These are phyloP conservation scores for Andrena flavipes DNA, from an alignment of 2,888 invertebrate genomes.

Conservation along the genomic window DNA sequence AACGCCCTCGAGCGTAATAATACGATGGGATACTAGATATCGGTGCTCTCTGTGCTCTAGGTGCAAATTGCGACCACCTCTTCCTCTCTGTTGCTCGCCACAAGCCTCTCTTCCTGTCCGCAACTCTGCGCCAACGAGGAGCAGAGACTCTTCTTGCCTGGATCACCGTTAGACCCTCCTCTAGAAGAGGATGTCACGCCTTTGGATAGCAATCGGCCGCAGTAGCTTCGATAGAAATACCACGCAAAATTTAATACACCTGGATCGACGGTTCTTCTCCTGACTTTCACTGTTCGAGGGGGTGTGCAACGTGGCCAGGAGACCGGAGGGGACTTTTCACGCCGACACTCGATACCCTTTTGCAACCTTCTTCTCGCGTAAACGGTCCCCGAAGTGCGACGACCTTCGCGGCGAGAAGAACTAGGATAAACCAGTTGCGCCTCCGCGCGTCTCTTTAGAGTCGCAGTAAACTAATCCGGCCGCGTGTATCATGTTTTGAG, in stretches of 20 bases:
- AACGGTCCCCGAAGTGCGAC: constrained; percentile 56
- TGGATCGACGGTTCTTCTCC: neutral
- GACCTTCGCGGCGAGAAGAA: constrained; percentile 55
- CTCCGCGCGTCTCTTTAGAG: constrained; percentile 45
- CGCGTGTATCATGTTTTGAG: constrained; percentile 54
- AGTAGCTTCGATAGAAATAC: neutral
- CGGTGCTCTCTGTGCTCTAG: constrained; percentile 66
- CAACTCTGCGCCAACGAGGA: constrained; percentile 11
- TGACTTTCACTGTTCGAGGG: neutral
- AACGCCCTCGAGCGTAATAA: constrained; percentile 79
- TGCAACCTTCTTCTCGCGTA: constrained; percentile 30
- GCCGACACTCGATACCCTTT: constrained; percentile 40
- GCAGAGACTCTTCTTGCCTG: constrained; percentile 9
- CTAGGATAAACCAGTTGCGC: constrained; percentile 61
- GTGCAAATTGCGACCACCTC: constrained; percentile 75
- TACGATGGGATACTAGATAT: constrained; percentile 79
- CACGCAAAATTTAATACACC: neutral
- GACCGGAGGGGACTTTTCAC: neutral
- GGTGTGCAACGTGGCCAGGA: neutral
- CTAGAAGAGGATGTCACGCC: neutral
- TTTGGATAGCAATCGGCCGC: neutral
- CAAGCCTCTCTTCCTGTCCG: constrained; percentile 20
- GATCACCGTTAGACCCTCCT: neutral
- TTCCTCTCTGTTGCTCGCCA: constrained; percentile 7
- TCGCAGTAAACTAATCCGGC: constrained; percentile 55